Base-by-base conservation (phyloP, 2,888 invertebrate genomes). In the Caenorhabditis uteleia region DNA sequence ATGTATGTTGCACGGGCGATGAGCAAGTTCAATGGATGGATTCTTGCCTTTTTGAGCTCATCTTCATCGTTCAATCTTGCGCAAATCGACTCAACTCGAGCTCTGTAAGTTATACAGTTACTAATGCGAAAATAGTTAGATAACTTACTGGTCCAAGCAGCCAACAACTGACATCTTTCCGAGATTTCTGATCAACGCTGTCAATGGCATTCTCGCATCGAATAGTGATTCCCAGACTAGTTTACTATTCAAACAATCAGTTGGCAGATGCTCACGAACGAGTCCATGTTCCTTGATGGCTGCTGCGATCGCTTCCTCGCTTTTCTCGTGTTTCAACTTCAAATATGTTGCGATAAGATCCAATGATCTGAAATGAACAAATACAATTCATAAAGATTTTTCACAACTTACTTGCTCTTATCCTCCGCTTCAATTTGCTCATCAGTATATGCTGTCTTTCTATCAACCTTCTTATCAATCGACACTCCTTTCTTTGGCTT, bases 191-290 rank as follows among this genome's bases (percentile, higher is more conserved):
- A 85, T 81, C 74, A 84, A 75, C 1, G 85, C 85, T 4, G 83
- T 84, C 82, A 85, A 82, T 0, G 84, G 84, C 84, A 85, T 84
- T 29, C 78, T 67, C 12, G 49, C 49, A 47, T 78, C 66, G 7
- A 84, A 74, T 21, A 85, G 75, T 3, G 82, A 79, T 14, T 73
- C 69, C 85, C 85, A 85, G 8, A 85, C 80, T 74, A 79, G 61
- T 20, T 57, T 42, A 23, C 68, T 70, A 57, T 89, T 89, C 40
- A 89, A 84, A 61, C 89, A 84, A 77, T 87, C 87, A 6, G 89
- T 88, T 50, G 90, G 89, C n/a, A 91, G 87, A 82, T 90, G 89
- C 74, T 89, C 88, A 34, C 90, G 84, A 8, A 87, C 87, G 44
- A 89, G 88, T 44, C 70, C 61, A 36, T 70, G 50, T 14, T 59